Conservation (phyloP, 2,888 invertebrate species). For the Perdita meconis region DNA sequence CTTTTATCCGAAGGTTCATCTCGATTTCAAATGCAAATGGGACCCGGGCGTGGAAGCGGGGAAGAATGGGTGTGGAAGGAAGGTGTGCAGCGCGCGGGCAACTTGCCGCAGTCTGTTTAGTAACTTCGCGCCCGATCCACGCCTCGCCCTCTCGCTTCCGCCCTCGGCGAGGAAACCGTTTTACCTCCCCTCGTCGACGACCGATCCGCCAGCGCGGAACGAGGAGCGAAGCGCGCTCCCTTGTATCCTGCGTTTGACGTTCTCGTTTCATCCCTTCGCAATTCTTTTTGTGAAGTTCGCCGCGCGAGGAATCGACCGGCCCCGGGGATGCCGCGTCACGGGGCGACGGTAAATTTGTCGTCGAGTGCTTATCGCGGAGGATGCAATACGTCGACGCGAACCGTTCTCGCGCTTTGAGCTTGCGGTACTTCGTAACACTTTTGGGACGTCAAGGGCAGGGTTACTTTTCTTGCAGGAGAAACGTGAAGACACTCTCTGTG, state of each 20-base stretch:
- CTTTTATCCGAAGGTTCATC: slow-evolving; percentile 76
- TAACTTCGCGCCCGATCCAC: slow-evolving; percentile 57
- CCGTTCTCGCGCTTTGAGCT: too few relatives aligned
- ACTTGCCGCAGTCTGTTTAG: slow-evolving; percentile 50
- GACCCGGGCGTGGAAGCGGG: slow-evolving; percentile 39
- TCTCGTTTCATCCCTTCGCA: background rate
- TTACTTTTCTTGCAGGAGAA: too few relatives aligned
- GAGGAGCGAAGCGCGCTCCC: too few relatives aligned
- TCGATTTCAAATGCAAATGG: slow-evolving; percentile 82
- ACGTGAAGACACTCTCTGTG: too few relatives aligned
- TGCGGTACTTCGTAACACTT: too few relatives aligned
- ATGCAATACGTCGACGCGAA: too few relatives aligned
- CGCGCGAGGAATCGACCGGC: slow-evolving; percentile 1
- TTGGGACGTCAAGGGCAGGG: too few relatives aligned
- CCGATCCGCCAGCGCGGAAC: background rate
- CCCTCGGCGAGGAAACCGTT: slow-evolving; percentile 23
- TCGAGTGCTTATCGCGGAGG: background rate
- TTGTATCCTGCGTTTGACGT: slow-evolving; percentile 38
- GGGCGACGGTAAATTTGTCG: background rate
- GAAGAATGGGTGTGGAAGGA: slow-evolving; percentile 34
- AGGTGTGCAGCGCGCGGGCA: slow-evolving; percentile 28
- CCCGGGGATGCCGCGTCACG: background rate
- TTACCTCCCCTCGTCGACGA: slow-evolving; percentile 20
- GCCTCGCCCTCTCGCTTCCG: slow-evolving; percentile 19
- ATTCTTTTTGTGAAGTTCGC: background rate